These are phyloP conservation scores for Galeopterus variegatus DNA, from an alignment of 2,113 vertebrate genomes.

Conservation along the genomic window DNA sequence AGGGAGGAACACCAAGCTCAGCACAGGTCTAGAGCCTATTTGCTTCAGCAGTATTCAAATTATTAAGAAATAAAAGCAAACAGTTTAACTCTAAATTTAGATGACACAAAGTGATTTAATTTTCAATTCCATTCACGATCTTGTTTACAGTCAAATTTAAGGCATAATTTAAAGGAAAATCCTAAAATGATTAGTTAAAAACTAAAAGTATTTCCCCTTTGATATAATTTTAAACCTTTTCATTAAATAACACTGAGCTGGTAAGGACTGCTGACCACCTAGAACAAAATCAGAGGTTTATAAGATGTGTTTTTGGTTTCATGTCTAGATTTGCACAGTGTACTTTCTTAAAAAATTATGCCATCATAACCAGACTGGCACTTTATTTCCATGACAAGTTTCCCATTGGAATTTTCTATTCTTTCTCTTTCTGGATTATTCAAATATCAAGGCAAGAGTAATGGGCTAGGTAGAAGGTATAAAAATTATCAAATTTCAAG, in stretches of 20 bases:
- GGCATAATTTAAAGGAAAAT: conserved; percentile 43
- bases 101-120: neutral
- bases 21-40: neutral
- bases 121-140: conserved; percentile 39
- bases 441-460: conserved; percentile 62
- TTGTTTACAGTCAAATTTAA: conserved; percentile 50
- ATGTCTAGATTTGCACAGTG: conserved; percentile 73
- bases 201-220: conserved; percentile 78
- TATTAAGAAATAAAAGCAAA: conserved; percentile 45
- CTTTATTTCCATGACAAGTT: conserved; percentile 84
- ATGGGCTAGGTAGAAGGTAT: neutral
- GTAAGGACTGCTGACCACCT: conserved; percentile 71
- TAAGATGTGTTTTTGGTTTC: conserved; percentile 59
- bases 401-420: conserved; percentile 81
- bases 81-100: neutral
- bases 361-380: conserved; percentile 80
- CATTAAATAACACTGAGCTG: conserved; percentile 83
- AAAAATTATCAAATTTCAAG: conserved; percentile 42
- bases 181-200: conserved; percentile 24
- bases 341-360: conserved; percentile 84
- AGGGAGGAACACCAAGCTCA: neutral
- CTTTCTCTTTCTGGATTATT: conserved; percentile 81
- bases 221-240: conserved; percentile 54
- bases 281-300: conserved; percentile 84
- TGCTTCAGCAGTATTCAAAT: neutral